Evolutionary conservation across 2,888 invertebrate genomes (phyloP).

Genomic region (Empis livida): DNA sequence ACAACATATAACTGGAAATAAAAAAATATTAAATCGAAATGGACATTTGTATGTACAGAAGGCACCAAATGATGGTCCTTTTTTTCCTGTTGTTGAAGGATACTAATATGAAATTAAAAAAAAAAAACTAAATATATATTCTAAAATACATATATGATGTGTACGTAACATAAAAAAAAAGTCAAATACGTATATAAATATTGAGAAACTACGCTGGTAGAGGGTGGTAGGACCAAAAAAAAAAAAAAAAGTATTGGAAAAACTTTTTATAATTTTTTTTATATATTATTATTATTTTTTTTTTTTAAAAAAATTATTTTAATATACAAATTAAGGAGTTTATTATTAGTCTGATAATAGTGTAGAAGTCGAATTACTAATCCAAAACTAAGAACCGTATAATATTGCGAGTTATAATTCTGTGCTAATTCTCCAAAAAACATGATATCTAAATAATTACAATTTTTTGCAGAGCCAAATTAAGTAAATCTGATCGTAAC

Average conservation of each 20-base stretch:
- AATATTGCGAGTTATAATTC: no score
- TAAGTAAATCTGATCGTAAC: no score
- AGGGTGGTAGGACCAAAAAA: background rate
- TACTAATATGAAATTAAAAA: background rate
- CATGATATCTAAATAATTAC: no score
- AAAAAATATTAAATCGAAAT: slow-evolving; percentile 11
- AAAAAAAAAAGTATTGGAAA: background rate
- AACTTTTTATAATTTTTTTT: background rate
- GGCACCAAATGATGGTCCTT: slow-evolving; percentile 1
- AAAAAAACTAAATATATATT: background rate
- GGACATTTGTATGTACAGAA: slow-evolving; percentile 7
- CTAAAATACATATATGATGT: background rate
- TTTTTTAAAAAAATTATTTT: no score
- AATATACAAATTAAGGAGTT: no score
- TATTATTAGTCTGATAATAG: no score
- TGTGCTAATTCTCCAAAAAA: no score
- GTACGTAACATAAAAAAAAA: background rate
- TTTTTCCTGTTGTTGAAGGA: background rate
- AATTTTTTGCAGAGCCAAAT: no score
- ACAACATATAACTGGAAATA: background rate
- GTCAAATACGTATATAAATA: background rate
- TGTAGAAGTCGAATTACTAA: no score
- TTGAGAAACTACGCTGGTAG: no score
- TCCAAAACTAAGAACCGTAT: no score
- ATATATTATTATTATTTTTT: no score